Evolutionary conservation across 2,113 vertebrate species (phyloP).

Genomic region (Siphamia tubifer): DNA sequence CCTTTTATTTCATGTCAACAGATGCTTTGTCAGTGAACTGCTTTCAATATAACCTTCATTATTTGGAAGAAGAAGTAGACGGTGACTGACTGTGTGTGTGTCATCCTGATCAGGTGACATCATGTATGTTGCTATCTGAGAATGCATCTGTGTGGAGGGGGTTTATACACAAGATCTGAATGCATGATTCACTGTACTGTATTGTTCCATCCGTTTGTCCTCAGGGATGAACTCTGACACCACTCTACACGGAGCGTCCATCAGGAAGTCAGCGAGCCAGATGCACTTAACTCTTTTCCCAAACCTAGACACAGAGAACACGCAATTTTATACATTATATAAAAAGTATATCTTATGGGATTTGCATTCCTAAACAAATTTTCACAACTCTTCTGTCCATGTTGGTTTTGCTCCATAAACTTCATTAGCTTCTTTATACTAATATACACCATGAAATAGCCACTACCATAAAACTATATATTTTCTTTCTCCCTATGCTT

Average conservation of each 20-base stretch:
- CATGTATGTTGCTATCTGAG: neutral
- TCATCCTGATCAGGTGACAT: slow-evolving; percentile 52
- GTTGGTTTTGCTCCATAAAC: no score
- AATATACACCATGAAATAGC: no score
- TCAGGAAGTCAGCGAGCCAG: neutral
- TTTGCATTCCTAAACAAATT: neutral
- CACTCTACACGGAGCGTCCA: neutral
- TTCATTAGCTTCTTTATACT: no score
- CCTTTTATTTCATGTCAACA: neutral
- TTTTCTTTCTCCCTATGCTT: no score
- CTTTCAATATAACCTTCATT: neutral
- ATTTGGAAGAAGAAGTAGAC: neutral
- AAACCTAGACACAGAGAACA: no score
- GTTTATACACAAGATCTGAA: slow-evolving; percentile 4
- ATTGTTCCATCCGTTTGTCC: neutral
- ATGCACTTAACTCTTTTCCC: neutral
- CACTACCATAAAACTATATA: no score
- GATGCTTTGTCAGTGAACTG: neutral
- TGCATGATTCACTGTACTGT: slow-evolving; percentile 5
- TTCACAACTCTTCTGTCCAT: neutral
- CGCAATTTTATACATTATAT: neutral
- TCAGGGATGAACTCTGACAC: slow-evolving; percentile 32
- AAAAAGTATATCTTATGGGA: neutral
- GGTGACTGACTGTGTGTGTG: slow-evolving; percentile 23
- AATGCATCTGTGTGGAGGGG: neutral